Evolutionary conservation across 2,797 vertebrate genomes (phyloP).

Genomic region (Sebastes taczanowskii): DNA sequence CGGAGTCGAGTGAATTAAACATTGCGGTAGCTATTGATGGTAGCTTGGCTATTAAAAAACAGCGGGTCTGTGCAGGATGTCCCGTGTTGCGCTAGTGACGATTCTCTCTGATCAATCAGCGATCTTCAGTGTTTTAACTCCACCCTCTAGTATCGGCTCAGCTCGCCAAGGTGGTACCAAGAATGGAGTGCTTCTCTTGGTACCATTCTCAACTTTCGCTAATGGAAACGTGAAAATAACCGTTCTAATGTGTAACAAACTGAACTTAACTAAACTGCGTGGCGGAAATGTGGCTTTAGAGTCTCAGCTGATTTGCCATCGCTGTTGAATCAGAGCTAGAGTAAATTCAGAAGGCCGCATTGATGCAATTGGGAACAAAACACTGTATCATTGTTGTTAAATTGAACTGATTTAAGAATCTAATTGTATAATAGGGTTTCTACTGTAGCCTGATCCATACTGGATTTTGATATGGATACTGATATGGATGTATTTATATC

Average conservation of each 20-base stretch:
- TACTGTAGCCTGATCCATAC: no score
- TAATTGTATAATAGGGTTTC: background rate
- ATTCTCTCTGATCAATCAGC: no score
- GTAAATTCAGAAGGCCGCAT: background rate
- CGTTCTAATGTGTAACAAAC: background rate
- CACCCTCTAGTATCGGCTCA: no score
- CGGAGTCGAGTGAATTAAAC: background rate
- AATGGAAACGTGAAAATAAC: background rate
- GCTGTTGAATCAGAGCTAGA: background rate
- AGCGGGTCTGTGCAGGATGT: rapidly evolving
- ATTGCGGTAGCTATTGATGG: background rate
- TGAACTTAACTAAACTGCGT: no score
- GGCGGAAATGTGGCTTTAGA: background rate
- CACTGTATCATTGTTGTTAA: background rate
- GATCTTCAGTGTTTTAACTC: no score
- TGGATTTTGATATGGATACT: background rate
- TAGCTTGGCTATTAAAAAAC: no score
- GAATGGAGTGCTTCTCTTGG: no score
- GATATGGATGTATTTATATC: background rate
- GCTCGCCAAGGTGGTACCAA: no score
- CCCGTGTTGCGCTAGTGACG: no score
- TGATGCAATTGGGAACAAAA: background rate
- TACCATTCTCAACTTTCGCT: background rate
- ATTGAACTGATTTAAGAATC: background rate
- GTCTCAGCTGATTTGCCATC: background rate